A percentile compares a stretch with the other conserved stretches of the same genome.
Evolutionary conservation across 2,888 invertebrate species (phyloP).

Genomic region (Lobophora halterata): DNA sequence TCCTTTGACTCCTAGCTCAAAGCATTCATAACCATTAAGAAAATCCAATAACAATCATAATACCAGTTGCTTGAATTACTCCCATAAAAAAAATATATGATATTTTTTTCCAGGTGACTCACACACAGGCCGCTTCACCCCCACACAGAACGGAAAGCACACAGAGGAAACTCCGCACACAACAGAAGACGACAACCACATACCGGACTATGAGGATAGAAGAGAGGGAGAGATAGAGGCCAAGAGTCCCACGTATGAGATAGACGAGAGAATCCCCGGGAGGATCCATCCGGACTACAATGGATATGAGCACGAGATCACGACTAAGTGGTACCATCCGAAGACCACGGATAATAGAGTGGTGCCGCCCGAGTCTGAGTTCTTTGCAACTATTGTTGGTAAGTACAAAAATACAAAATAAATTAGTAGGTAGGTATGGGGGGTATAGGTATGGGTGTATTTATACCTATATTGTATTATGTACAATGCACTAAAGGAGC

Average conservation of each 20-base stretch:
- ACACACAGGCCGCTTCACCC: slow-evolving; percentile 61
- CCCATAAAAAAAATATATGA: neutral
- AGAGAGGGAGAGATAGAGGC: slow-evolving; percentile 59
- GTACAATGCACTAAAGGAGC: too few species aligned
- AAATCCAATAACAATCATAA: too few species aligned
- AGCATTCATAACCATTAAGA: too few species aligned
- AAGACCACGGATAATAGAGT: slow-evolving; percentile 72
- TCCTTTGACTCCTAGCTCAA: too few species aligned
- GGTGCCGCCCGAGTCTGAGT: slow-evolving; percentile 72
- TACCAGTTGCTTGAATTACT: too few species aligned
- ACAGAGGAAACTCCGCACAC: slow-evolving; percentile 63
- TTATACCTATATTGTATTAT: too few species aligned
- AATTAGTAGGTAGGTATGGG: neutral
- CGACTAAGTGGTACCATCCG: slow-evolving; percentile 73
- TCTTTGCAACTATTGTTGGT: slow-evolving; percentile 75
- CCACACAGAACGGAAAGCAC: slow-evolving; percentile 51
- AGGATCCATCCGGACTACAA: slow-evolving; percentile 64
- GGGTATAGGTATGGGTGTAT: too few species aligned
- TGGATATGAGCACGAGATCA: slow-evolving; percentile 66
- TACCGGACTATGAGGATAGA: slow-evolving; percentile 64
- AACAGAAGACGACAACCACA: slow-evolving; percentile 74
- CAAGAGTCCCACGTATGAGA: slow-evolving; percentile 59
- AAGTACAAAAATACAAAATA: slow-evolving; percentile 32
- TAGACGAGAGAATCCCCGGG: slow-evolving; percentile 52
- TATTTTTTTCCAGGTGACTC: slow-evolving; percentile 51